Evolutionary conservation across 2,888 invertebrate genomes (phyloP), one percentile per base, ranked within the genome.

Genomic region (Zele albiditarsus): DNA sequence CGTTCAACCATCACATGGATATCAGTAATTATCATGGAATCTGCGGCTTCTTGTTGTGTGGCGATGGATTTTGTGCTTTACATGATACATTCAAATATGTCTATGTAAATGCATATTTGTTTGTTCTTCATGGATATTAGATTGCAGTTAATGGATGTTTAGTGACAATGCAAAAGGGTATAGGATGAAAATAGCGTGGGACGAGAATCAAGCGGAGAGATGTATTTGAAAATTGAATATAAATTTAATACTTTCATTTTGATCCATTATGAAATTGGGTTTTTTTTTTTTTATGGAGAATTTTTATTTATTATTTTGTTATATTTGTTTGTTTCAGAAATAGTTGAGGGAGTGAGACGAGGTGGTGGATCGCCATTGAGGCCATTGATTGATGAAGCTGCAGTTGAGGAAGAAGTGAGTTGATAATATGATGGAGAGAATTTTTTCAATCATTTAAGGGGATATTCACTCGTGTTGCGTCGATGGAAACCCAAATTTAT

Each of bases 291-390:
- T 28, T 63, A 1, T 42, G 16, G 4, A 28, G 4, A 23, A 62
- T 42, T 28, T 67, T 68, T 38, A 31, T 46, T 20, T 23, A 53
- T 57, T 62, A 20, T 5, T 53, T 46, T 46, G n/a, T 62, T 62
- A 38, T 38, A 68, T 67, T 71, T 53, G 27, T 31, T 77, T 84
- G 80, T 90, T 90, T 28, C 91, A 97, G 97, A 97, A 90, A 95
- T 96, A 78, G 93, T 96, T 62, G 93, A 95, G 80, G 92, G 93
- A 66, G 94, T 97, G 14, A 93, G 92, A 82, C 91, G 91, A 74
- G 92, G 92, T 3, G 92, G 92, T 3, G 88, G 89, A 85, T 93
- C 91, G 14, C 91, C 92, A 16, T 93, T 98, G 82, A 93, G 99
- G 31, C 99, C 97, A 74, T 88, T 92, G 28, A 91, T 96, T 69